Evolutionary conservation across 2,888 invertebrate species (phyloP).

Genomic region (Oligia fasciuncula): DNA sequence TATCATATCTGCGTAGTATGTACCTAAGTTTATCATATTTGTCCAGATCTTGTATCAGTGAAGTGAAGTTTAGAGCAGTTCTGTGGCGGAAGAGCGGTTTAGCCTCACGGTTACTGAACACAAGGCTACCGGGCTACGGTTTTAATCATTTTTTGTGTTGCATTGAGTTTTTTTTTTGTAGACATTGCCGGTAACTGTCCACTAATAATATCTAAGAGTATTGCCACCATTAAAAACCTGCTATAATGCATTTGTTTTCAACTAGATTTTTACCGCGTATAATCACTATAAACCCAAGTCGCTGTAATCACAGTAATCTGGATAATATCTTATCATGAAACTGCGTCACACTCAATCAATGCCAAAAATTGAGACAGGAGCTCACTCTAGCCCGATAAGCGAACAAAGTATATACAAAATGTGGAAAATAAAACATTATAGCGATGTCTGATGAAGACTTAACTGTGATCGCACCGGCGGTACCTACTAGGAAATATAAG

Average conservation of each 20-base stretch:
- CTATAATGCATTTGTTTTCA: conserved; percentile 26
- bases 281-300: conserved; percentile 72
- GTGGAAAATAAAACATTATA: conserved; percentile 70
- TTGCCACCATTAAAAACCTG: conserved; percentile 19
- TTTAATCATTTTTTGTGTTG: conserved; percentile 42
- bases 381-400: conserved; percentile 78
- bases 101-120: conserved; percentile 74
- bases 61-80: conserved; percentile 40
- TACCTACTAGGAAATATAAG: conserved; percentile 70
- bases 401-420: conserved; percentile 74
- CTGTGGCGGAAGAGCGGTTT: conserved; percentile 50
- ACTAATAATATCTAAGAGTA: background rate
- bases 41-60: conserved; percentile 34
- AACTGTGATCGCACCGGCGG: conserved; percentile 73
- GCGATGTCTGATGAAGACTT: conserved; percentile 82
- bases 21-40: background rate
- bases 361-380: conserved; percentile 80
- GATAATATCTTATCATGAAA: conserved; percentile 83
- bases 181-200: conserved; percentile 12
- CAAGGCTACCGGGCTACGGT: conserved; percentile 72
- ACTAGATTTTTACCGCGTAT: conserved; percentile 55
- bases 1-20: conserved; percentile 22
- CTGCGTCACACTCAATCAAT: conserved; percentile 88
- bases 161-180: conserved; percentile 33
- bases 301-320: conserved; percentile 81